Evolutionary conservation across 2,888 invertebrate species (phyloP).

Genomic region (Muscina levida): DNA sequence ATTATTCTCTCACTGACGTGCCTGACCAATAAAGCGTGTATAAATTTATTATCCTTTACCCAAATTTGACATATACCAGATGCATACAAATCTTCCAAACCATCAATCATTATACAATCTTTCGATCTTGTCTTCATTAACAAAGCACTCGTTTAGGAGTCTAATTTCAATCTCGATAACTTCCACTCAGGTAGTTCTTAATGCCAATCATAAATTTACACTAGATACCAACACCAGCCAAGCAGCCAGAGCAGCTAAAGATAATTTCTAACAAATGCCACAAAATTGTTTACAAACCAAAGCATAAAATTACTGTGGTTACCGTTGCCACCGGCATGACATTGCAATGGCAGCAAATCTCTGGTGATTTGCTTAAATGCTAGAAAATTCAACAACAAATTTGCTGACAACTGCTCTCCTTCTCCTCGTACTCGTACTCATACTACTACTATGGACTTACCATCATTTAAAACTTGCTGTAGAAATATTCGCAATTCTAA

Average conservation of each 20-base stretch:
- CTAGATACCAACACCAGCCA: no score
- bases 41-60: no score
- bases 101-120: no score
- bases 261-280: constrained; percentile 6
- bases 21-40: no score
- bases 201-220: background rate
- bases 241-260: background rate
- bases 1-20: no score
- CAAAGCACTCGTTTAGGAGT: background rate
- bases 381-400: background rate
- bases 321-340: no score
- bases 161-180: background rate
- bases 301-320: constrained; percentile 14
- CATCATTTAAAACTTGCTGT: constrained; percentile 86
- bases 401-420: background rate
- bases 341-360: background rate
- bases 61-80: no score
- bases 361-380: background rate
- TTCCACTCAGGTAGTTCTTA: no score
- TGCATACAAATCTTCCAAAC: no score
- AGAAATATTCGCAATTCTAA: constrained; percentile 94
- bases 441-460: constrained; percentile 77
- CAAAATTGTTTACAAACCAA: constrained; percentile 11
- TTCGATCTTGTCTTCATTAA: no score
- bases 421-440: no score